Evolutionary conservation across 2,797 vertebrate genomes (phyloP).

Genomic region (Coccyzus lansbergi): DNA sequence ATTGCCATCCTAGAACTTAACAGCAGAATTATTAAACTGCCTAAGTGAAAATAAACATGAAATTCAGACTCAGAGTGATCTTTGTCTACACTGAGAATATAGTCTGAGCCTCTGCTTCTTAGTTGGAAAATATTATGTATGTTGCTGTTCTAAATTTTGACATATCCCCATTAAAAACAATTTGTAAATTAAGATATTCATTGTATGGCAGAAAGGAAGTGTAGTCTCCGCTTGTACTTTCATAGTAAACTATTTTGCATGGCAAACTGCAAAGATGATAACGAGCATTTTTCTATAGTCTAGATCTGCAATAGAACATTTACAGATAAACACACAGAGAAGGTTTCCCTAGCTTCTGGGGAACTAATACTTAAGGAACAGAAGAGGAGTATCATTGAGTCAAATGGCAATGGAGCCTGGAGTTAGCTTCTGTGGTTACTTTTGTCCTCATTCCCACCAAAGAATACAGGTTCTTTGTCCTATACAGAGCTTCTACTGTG

Average conservation of each 20-base stretch:
- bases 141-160: neutral
- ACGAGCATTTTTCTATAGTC: neutral
- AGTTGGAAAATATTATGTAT: neutral
- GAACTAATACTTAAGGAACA: neutral
- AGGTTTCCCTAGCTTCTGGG: neutral
- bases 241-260: neutral
- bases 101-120: neutral
- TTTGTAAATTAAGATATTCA: neutral
- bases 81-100: neutral
- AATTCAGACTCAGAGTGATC: neutral
- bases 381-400: neutral
- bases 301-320: neutral
- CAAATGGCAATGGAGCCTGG: neutral
- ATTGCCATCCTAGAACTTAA: neutral
- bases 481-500: neutral
- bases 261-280: neutral
- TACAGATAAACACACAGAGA: neutral
- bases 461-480: neutral
- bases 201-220: neutral
- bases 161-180: neutral
- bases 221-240: neutral
- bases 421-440: neutral
- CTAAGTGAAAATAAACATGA: neutral
- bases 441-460: neutral
- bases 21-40: neutral